Base-by-base conservation (phyloP, 2,113 vertebrate species). In the Murina feae region DNA sequence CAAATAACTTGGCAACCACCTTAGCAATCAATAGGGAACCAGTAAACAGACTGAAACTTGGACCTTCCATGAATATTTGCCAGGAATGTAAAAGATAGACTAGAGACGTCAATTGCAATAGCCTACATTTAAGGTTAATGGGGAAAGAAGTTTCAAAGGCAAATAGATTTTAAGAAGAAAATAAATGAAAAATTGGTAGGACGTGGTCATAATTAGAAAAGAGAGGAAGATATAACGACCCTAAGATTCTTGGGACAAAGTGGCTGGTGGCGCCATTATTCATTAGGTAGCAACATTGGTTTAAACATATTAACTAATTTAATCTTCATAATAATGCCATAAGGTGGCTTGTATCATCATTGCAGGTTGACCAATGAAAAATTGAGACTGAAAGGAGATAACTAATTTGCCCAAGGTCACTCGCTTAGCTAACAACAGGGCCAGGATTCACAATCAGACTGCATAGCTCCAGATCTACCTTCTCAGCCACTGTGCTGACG, bases 41-140 rank as follows among this genome's bases (percentile, higher is more conserved):
- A 11, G 42, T 68, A 47, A 84, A 78, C 6, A 87, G 35, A 76
- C 30, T 63, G 72, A 68, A 89, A 44, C 13, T 86, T 79, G 32
- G n/a, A 90, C 55, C 95, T 69, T 30, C 16, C n/a, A 44, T 28
- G 9, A 91, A 58, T 76, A 51, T 88, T 68, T 68, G 9, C 47
- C 6, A 49, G 9, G 20, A 53, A 81, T 81, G 10, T 47, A 39
- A 79, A 80, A 69, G 4, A 49, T 25, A 55, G 4, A 49, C 44
- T 10, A 37, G 16, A 89, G 12, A 75, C 0, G 39, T 17, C 23
- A 74, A 28, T n/a, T 91, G 14, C 13, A 76, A 51, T 12, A 53
- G 20, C 12, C 9, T 14, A 71, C 66, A 9, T 55, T 53, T 63
- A 78, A 83, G 18, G 1, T 14, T 68, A 49, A 74, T 68, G 35